phyloP scores from a whole-genome alignment of 1,140 invertebrate genomes.

The Aleiodes sp. region DNA sequence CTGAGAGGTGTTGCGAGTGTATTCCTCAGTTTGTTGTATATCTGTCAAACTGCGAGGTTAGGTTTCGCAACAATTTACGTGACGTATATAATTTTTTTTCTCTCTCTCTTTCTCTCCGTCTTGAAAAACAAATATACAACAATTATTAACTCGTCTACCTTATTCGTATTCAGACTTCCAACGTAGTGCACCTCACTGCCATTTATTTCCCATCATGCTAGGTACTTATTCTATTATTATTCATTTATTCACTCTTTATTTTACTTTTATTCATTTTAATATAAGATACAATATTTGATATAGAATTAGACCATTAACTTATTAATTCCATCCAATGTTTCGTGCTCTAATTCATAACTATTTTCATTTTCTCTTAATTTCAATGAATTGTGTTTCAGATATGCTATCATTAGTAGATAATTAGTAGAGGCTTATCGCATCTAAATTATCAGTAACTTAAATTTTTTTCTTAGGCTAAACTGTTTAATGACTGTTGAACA shows the following conservation, averaged over 20 bases:
- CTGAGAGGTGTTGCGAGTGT: not conserved
- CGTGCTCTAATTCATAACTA: too few relatives aligned
- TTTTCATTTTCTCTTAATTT: not conserved
- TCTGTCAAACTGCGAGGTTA: constrained; percentile 39
- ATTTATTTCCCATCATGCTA: too few relatives aligned
- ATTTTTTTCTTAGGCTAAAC: constrained; percentile 6
- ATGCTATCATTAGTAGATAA: constrained; percentile 9
- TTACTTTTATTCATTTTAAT: too few relatives aligned
- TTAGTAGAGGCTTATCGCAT: not conserved
- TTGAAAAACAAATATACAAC: not conserved
- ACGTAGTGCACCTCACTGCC: too few relatives aligned
- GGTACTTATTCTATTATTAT: too few relatives aligned
- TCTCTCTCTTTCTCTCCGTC: not conserved
- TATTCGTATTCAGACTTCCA: not conserved
- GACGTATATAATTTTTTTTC: constrained; percentile 32
- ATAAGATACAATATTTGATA: too few relatives aligned
- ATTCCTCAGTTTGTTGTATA: not conserved
- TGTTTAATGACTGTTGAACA: not conserved
- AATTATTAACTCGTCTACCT: constrained; percentile 6
- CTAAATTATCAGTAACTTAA: constrained; percentile 14
- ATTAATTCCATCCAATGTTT: too few relatives aligned
- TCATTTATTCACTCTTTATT: too few relatives aligned
- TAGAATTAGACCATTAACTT: too few relatives aligned
- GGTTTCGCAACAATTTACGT: constrained; percentile 38
- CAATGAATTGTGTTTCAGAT: not conserved